Evolutionary conservation across 2,797 vertebrate species (phyloP), one percentile per base, ranked within the genome.

Genomic region (Lepus townsendii): DNA sequence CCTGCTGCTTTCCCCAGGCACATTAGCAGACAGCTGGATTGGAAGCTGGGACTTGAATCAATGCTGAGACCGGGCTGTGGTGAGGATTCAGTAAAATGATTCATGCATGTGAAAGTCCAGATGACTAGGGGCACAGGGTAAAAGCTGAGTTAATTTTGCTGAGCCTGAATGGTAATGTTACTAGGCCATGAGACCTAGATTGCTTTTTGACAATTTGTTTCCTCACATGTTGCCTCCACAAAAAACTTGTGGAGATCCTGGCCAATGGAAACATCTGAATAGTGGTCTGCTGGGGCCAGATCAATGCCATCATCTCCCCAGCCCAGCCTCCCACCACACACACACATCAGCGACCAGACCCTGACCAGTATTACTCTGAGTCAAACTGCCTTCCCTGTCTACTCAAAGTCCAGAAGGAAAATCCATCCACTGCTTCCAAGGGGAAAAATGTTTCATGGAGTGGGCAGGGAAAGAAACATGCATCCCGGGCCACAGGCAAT

Each of bases 401-500:
- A 47, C 32, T 79, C 14, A 26, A 72, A 54, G 26, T 90, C 84
- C 66, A 79, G 75, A 95, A 89, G 27, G n/a, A 71, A 91, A 93
- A 91, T 65, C 66, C 65, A 94, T 76, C 52, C 79, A 47, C 27
- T 91, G 10, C 79, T 85, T 95, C 76, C 47, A 69, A 85, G n/a
- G 83, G 62, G 62, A 86, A 91, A 57, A 90, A 90, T 7, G 5
- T 63, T 52, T 83, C 73, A 95, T 19, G 27, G 69, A 30, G 24
- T 32, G 22, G 83, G 22, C 4, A 69, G 83, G 79, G 63, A 60
- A 95, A 60, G 89, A 90, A 95, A 93, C 66, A 24, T 0, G 84
- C 3, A 95, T 90, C 20, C 94, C 83, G 12, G 66, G 32, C 30
- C 84, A 8, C 77, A 57, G 91, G 83, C 76, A 97, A 90, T 69